Percentiles rank a stretch among this genome's conserved stretches.
Conservation (phyloP, 2,797 vertebrate species). For the Acipenser oxyrinchus region DNA sequence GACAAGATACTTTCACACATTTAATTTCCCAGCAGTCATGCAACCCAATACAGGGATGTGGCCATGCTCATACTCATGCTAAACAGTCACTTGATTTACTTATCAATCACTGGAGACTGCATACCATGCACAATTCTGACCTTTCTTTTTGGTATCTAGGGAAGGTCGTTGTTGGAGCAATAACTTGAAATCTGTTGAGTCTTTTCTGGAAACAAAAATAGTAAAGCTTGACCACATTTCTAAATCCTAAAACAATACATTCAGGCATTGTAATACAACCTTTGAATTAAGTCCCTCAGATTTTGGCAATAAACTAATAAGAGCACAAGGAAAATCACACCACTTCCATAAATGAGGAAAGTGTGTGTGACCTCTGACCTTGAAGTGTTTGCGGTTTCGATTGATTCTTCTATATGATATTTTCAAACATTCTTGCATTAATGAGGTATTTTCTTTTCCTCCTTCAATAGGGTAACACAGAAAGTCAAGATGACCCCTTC, state of each 20-base stretch:
- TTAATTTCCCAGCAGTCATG: too few species aligned
- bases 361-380: not conserved
- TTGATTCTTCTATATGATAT: too few species aligned
- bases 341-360: not conserved
- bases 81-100: too few species aligned
- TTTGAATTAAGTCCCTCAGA: not conserved
- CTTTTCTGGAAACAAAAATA: slow-evolving; percentile 52
- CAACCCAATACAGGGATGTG: too few species aligned
- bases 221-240: slow-evolving; percentile 12
- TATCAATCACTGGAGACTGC: too few species aligned
- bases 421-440: too few species aligned
- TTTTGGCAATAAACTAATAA: not conserved
- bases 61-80: too few species aligned
- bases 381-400: too few species aligned
- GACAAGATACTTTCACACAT: too few species aligned
- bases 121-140: slow-evolving; percentile 32
- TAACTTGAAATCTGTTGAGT: slow-evolving; percentile 42
- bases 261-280: slow-evolving; percentile 1
- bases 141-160: slow-evolving; percentile 58
- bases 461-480: too few species aligned
- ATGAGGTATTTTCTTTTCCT: too few species aligned
- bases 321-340: slow-evolving; percentile 1
- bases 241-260: not conserved
- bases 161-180: slow-evolving; percentile 46
- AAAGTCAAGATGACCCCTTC: too few species aligned